Evolutionary conservation across 2,888 invertebrate genomes (phyloP), one percentile per base, ranked within the genome.

Genomic region (Noctua janthina): DNA sequence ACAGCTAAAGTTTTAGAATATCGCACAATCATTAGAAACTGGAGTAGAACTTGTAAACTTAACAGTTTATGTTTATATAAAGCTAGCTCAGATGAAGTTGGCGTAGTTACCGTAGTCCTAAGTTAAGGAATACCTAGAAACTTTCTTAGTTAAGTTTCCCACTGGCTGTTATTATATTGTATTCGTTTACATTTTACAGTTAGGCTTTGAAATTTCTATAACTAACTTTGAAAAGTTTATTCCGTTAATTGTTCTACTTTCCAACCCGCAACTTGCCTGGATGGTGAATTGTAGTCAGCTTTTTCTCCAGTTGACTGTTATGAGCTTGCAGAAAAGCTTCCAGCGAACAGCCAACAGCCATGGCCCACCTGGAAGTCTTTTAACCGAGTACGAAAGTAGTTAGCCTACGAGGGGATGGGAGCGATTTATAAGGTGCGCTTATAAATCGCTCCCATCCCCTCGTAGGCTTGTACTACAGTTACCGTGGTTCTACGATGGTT

Each of bases 21-120:
- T 43, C n/a, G 10, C 81, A 17, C 39, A n/a, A 67, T 72, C 43
- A 80, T 59, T 79, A 35, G 59, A 71, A 79, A 84, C 79, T 62
- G 17, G 51, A 67, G 35, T 35, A 67, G 13, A 46, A 46, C 15
- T 35, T 49, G 56, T 70, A 70, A 83, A 71, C 70, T 78, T 84
- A 66, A 51, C 49, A 67, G 59, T 54, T 67, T 71, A 62, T 15
- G 46, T 15, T 4, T 51, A 51, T 11, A 43, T 43, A 7, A 43
- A 43, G 7, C 23, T 72, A 46, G 23, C 23, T 54, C 49, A 68
- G 23, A 59, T 39, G 20, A 79, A 79, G 66, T 82, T 69, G 46
- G 35, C 35, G 23, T 54, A 79, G 46, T 81, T 73, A 29, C 49
- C n/a, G 35, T 46, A 13, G 39, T 43, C 10, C 51, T 23, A 51